Conservation (phyloP, 2,797 vertebrate genomes). For the Arctocebus calabarensis region DNA sequence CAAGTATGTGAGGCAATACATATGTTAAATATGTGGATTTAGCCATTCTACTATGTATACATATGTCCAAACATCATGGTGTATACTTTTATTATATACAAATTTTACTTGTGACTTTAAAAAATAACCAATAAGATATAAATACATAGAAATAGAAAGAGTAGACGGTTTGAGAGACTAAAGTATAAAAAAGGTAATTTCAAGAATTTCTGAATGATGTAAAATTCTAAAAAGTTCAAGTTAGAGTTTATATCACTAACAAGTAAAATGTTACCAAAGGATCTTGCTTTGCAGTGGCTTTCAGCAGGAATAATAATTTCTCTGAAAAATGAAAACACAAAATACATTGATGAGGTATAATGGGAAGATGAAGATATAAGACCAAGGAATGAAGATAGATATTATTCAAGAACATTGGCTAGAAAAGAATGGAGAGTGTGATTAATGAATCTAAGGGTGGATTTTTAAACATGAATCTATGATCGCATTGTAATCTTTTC, state of each 20-base stretch:
- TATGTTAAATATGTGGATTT: not conserved
- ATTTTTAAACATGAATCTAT: not conserved
- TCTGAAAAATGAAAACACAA: constrained; percentile 8
- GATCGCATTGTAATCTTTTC: not conserved
- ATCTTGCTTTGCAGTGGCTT: not conserved
- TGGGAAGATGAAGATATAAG: not conserved
- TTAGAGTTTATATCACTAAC: not conserved
- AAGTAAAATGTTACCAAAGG: not conserved
- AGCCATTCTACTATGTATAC: not conserved
- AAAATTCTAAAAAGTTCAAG: not conserved
- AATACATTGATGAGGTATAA: not conserved
- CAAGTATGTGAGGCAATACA: not conserved
- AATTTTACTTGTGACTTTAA: not conserved
- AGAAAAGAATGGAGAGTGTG: not conserved
- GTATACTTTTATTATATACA: not conserved
- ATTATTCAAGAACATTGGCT: not conserved
- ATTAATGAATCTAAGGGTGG: not conserved
- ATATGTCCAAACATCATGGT: not conserved
- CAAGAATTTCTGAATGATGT: not conserved
- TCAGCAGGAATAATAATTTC: not conserved
- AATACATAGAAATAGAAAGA: not conserved
- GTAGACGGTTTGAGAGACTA: not conserved
- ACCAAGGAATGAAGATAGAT: not conserved
- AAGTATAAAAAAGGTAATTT: not conserved
- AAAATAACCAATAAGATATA: not conserved